A percentile compares a stretch with the other conserved stretches of the same genome.
Evolutionary conservation across 2,888 invertebrate genomes (phyloP).

Genomic region (Tolmerus cingulatus): DNA sequence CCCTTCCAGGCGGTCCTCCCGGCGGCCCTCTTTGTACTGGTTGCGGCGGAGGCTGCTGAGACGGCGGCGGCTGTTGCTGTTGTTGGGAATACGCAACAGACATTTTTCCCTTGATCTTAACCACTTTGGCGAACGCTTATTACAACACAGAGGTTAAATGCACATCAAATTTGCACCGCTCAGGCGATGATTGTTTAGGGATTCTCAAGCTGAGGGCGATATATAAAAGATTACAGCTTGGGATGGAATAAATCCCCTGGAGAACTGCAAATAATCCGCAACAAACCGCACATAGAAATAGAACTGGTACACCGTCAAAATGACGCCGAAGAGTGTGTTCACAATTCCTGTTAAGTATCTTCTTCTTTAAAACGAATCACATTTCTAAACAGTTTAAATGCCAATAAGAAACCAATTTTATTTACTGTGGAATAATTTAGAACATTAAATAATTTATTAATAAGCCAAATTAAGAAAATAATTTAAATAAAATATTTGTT

Average conservation of each 20-base stretch:
- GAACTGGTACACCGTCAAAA: constrained; percentile 12
- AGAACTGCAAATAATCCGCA: neutral
- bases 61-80: constrained; percentile 60
- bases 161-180: neutral
- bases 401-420: neutral
- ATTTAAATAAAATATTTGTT: neutral
- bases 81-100: constrained; percentile 61
- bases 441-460: neutral
- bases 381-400: neutral
- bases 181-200: neutral
- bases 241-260: neutral
- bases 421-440: neutral
- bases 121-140: constrained; percentile 8
- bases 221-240: neutral
- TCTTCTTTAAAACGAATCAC: neutral
- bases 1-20: constrained; percentile 64
- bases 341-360: neutral
- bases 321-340: constrained; percentile 9
- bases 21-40: constrained; percentile 54
- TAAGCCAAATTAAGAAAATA: neutral
- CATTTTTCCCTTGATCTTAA: constrained; percentile 58
- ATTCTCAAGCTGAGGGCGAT: neutral
- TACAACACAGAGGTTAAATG: neutral
- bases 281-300: neutral
- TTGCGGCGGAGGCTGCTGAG: constrained; percentile 52